Evolutionary conservation across 2,888 invertebrate genomes (phyloP).

Genomic region (Griposia aprilina): DNA sequence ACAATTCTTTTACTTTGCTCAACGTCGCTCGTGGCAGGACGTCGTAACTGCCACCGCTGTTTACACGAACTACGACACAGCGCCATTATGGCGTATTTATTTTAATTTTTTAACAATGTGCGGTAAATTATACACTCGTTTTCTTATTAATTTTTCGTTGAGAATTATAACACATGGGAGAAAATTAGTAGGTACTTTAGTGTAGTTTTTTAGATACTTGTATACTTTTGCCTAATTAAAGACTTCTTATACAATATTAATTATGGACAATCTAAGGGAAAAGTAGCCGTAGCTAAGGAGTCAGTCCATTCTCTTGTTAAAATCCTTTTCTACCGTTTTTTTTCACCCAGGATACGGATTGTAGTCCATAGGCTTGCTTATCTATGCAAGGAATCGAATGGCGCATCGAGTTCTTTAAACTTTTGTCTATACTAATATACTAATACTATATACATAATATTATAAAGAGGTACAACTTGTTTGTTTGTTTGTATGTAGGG

Average conservation of each 20-base stretch:
- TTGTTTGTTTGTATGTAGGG: too few species aligned
- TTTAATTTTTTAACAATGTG: slow-evolving; percentile 31
- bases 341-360: not conserved
- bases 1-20: slow-evolving; percentile 41
- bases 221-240: not conserved
- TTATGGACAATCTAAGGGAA: not conserved
- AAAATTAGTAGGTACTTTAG: not conserved
- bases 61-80: slow-evolving; percentile 35
- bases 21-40: not conserved
- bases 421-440: too few species aligned
- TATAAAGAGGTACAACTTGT: too few species aligned
- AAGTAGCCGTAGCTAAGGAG: not conserved
- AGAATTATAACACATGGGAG: not conserved
- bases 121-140: slow-evolving; percentile 26
- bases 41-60: slow-evolving; percentile 11
- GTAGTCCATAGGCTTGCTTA: not conserved
- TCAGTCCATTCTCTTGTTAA: not conserved
- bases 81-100: not conserved
- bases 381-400: not conserved
- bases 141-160: slow-evolving; percentile 11
- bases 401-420: too few species aligned
- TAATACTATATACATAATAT: too few species aligned
- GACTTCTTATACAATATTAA: too few species aligned
- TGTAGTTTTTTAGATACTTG: not conserved
- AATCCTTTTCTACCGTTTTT: not conserved